Evolutionary conservation across 2,113 vertebrate genomes (phyloP).

Genomic region (Poeciliopsis retropinna): DNA sequence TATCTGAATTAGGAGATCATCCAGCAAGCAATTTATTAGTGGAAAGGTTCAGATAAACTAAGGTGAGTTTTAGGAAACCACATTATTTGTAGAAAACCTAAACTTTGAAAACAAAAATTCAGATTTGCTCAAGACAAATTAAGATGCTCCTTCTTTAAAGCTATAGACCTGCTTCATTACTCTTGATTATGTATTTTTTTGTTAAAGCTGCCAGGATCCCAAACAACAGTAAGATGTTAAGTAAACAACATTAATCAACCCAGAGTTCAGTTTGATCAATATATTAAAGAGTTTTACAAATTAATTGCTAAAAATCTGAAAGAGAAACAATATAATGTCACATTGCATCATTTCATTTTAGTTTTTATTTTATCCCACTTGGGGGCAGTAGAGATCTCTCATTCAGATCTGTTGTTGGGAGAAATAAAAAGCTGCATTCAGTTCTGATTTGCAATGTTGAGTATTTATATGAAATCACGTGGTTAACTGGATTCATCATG

Average conservation of each 20-base stretch:
- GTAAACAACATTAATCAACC: background rate
- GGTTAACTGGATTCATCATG: background rate
- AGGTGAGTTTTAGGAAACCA: no score
- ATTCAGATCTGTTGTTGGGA: background rate
- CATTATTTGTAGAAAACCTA: no score
- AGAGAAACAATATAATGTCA: background rate
- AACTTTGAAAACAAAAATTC: no score
- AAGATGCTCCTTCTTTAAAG: no score
- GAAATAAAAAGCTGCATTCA: background rate
- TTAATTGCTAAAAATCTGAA: background rate
- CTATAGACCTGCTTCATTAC: no score
- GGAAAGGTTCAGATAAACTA: no score
- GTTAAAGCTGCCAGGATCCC: background rate
- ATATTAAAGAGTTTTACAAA: background rate
- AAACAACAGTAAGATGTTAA: no score
- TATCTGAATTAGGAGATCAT: no score
- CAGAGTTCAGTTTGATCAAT: background rate
- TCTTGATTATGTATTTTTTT: no score
- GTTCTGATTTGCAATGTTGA: background rate
- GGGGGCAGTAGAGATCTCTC: constrained; percentile 23
- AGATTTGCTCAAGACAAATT: no score
- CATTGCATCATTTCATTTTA: background rate
- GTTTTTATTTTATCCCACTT: constrained; percentile 25
- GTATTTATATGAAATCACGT: constrained; percentile 53
- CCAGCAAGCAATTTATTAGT: no score